Conservation (phyloP, 2,888 invertebrate species). For the Heterodera filipjevi region DNA sequence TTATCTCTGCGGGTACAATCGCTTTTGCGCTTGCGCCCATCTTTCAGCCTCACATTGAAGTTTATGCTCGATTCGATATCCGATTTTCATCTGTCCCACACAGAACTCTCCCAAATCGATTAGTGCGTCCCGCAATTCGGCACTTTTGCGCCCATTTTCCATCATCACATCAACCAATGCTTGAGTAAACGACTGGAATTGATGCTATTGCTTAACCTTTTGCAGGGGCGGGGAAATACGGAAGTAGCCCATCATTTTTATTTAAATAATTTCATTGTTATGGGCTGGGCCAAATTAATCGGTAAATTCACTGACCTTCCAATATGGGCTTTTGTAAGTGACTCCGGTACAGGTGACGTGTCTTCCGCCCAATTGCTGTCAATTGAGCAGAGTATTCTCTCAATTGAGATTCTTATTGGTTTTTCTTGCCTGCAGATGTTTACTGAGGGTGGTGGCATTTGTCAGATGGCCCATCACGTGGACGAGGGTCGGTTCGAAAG, state of each 20-base stretch:
- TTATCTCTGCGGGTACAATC: neutral
- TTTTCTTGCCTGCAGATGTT: constrained; percentile 39
- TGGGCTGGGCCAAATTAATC: no score
- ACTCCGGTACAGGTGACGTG: constrained; percentile 51
- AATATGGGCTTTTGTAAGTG: constrained; percentile 48
- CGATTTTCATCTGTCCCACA: constrained; percentile 46
- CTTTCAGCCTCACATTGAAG: constrained; percentile 50
- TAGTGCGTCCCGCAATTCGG: constrained; percentile 45
- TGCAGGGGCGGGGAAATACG: no score
- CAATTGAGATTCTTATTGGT: neutral
- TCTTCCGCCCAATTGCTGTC: constrained; percentile 46
- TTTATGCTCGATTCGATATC: constrained; percentile 52
- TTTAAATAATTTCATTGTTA: no score
- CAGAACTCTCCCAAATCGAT: constrained; percentile 45
- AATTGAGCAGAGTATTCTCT: neutral
- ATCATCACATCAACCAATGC: constrained; percentile 46
- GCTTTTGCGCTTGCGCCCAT: constrained; percentile 27
- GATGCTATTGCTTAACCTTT: neutral
- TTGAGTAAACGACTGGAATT: constrained; percentile 44
- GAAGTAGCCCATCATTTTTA: no score
- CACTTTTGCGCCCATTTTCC: constrained; percentile 41
- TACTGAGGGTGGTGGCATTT: constrained; percentile 47
- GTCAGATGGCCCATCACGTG: constrained; percentile 47
- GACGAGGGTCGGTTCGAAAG: constrained; percentile 51
- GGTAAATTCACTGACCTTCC: constrained; percentile 42